Conservation (phyloP, 2,113 vertebrate species). For the Dasyprocta punctata region DNA sequence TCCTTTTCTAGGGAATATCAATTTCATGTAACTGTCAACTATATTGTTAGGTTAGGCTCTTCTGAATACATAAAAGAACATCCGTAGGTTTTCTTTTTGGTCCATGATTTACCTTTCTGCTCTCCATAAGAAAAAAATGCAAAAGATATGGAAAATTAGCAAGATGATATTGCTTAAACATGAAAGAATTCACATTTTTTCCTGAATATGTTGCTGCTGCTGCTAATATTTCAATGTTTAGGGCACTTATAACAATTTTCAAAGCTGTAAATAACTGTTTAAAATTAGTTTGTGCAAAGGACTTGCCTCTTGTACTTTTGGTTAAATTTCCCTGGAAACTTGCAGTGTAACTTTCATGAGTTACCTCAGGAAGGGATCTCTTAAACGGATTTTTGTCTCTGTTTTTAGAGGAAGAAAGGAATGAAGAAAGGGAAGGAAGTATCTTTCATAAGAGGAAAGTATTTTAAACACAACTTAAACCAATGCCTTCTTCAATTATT, state of each 20-base stretch:
- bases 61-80: not conserved
- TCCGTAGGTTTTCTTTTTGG: not conserved
- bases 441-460: not conserved
- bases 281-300: not conserved
- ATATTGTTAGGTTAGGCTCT: not conserved
- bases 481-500: not conserved
- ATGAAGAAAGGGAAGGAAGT: not conserved
- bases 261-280: slow-evolving; percentile 17
- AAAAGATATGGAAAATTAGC: not conserved
- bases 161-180: not conserved
- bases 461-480: not conserved
- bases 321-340: not conserved
- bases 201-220: not conserved
- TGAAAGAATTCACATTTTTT: not conserved
- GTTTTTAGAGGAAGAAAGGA: not conserved
- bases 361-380: not conserved
- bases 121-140: not conserved
- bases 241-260: not conserved
- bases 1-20: not conserved
- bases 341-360: not conserved
- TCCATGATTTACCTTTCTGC: not conserved
- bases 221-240: not conserved
- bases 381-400: not conserved
- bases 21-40: not conserved
- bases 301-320: not conserved